Evolutionary conservation across 1,140 invertebrate genomes (phyloP), one percentile per base, ranked within the genome.

Genomic region (Manduca sexta): DNA sequence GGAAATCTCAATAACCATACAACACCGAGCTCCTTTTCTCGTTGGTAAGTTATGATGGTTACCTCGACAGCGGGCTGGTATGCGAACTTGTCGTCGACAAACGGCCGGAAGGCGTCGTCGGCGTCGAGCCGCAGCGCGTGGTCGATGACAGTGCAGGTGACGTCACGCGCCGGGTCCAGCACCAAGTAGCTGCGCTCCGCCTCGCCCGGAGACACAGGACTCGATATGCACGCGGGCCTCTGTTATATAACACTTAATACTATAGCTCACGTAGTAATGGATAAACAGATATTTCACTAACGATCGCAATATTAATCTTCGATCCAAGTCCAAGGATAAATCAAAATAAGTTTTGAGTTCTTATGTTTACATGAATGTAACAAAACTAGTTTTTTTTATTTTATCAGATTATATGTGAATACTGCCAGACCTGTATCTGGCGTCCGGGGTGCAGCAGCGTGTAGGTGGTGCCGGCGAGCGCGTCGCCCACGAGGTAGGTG

Each of bases 361-460:
- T n/a, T n/a, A n/a, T n/a, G n/a, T n/a, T n/a, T n/a, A n/a, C n/a
- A n/a, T n/a, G n/a, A n/a, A n/a, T n/a, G n/a, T n/a, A n/a, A n/a
- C n/a, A n/a, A n/a, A n/a, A n/a, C n/a, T n/a, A n/a, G n/a, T n/a
- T n/a, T n/a, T n/a, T n/a, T n/a, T n/a, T n/a, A n/a, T n/a, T n/a
- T n/a, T n/a, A n/a, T n/a, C n/a, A n/a, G 7, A 7, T 21, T 21
- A 21, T 2, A 3, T 3, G 21, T 21, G 21, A 21, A 7, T 26
- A 7, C 38, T 10, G n/a, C n/a, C n/a, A n/a, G 0, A 56, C 52
- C 49, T 47, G 16, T 16, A 16, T 34, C 45, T 6, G 31, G 14
- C 56, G 66, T 15, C 50, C 45, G 6, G 84, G 82, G 54, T 85
- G 79, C 6, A 86, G 67, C 35, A 86, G 73, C 45, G 81, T 80